Evolutionary conservation across 2,888 invertebrate species (phyloP), one percentile per base, ranked within the genome.

Genomic region (Pherbina coryleti): DNA sequence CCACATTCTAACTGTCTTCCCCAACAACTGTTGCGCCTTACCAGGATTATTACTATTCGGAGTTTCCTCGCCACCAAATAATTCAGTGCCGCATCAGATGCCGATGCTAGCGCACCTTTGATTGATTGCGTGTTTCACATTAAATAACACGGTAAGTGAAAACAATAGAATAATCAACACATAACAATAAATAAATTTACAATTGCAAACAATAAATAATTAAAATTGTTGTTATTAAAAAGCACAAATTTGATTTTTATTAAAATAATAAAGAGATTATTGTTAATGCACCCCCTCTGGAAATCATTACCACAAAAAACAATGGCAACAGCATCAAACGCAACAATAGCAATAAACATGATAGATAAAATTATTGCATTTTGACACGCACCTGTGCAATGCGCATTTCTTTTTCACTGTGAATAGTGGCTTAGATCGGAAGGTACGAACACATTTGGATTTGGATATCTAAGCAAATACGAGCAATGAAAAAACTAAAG

Each of bases 311-410:
- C 49, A 62, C 60, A 25, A 44, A 55, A 25, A 71, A 55, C 19
- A 34, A 60, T 44, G 31, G 55, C 57, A 71, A 17, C 44, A 62
- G 55, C 71, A 71, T 31, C 57, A 37, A 72, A 57, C 14, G 17
- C 31, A 76, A 82, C 80, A 81, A 80, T 78, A 77, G 73, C 82
- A 82, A 85, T 85, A 84, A 83, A 79, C 80, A 80, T 81, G 82
- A 64, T 71, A 53, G 34, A 55, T 11, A 60, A 82, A 84, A 84
- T 83, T 83, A 84, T 83, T 81, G 82, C 82, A 79, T 75, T 75
- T 67, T 66, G 28, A 75, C 75, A 75, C 75, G 75, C 53, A 75
- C 55, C 67, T 28, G 19, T 66, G 34, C 19, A 77, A 64, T 81
- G 82, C 83, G 82, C 82, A 82, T 34, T 62, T 62, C 62, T 37